Percentiles rank a stretch among this genome's conserved stretches.
phyloP scores from a whole-genome alignment of 2,797 vertebrate genomes.

The Pseudotriccus pelzelni region DNA sequence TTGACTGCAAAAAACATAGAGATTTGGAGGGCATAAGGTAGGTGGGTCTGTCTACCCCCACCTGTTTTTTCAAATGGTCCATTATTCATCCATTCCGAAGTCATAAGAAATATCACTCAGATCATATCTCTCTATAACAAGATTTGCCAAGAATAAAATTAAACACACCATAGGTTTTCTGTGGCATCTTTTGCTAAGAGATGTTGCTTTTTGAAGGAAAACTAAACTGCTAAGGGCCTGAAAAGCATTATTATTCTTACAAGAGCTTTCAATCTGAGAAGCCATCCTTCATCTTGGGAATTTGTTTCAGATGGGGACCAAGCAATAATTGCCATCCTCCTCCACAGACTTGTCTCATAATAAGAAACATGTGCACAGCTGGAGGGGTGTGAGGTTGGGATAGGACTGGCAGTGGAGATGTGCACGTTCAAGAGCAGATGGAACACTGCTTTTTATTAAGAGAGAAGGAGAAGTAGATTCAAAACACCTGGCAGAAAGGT shows the following conservation, averaged over 20 bases:
- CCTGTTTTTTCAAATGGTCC: neutral
- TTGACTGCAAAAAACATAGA: neutral
- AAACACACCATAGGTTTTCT: neutral
- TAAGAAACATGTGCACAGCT: constrained; percentile 26
- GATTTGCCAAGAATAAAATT: neutral
- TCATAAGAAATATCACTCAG: neutral
- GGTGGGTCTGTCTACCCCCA: neutral
- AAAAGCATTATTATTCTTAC: constrained; percentile 49
- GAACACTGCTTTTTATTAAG: constrained; percentile 59
- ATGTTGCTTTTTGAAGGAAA: neutral
- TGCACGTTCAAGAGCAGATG: constrained; percentile 49
- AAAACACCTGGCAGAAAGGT: constrained; percentile 65
- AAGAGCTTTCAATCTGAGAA: constrained; percentile 38
- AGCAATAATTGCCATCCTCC: neutral
- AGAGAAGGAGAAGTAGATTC: constrained; percentile 45
- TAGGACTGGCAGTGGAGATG: neutral
- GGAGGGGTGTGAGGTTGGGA: constrained; percentile 27
- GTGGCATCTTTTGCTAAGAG: neutral
- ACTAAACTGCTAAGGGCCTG: constrained; percentile 11
- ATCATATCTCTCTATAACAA: neutral
- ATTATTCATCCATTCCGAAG: neutral
- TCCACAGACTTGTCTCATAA: constrained; percentile 41
- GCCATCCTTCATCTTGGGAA: constrained; percentile 56
- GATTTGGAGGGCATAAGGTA: neutral
- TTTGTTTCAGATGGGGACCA: constrained; percentile 54